Base-by-base conservation (phyloP, 2,113 vertebrate species). In the Clarias batrachus region DNA sequence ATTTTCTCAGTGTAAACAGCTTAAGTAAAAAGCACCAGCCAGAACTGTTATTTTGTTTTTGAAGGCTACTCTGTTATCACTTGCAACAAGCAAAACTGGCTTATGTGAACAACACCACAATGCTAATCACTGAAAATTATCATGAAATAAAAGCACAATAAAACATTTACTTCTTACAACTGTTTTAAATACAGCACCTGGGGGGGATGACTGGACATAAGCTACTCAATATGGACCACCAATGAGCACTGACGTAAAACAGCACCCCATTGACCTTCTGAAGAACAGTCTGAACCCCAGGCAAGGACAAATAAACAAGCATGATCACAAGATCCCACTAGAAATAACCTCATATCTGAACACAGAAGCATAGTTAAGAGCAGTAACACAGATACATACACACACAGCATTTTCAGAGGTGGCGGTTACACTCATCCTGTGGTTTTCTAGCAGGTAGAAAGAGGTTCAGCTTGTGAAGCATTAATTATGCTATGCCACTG, bases 231-330 rank as follows among this genome's bases (percentile, higher is more conserved):
- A 41, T 25, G 4, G 9, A 41, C 30, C 59, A 74, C 41, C 71
- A 3, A 41, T 25, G 19, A 1, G 0, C 8, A 3, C 9, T 25
- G 6, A 25, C 25, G 10, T 33, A 81, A 25, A 11, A 37, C 41
- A 65, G 62, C 27, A 74, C n/a, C 57, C 66, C 56, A 25, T 10
- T 27, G 62, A 56, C 48, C 52, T 71, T 21, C 14, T 14, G 3
- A 81, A 30, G 23, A 21, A 85, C 59, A 81, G 59, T 37, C 4
- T n/a, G 25, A 8, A n/a, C 70, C 33, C 83, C 57, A 76, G 77
- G 25, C 63, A 57, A 81, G n/a, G 57, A 81, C 65, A 81, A 66
- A 79, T 56, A 85, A 56, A 80, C 77, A 80, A 85, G 63, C 82
- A 57, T 27, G n/a, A 88, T 77, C 66, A 78, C 63, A 70, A 78